Percentiles rank a stretch among this genome's conserved stretches.
These are phyloP conservation scores for Eupithecia vulgata DNA, from an alignment of 2,888 invertebrate species.

Conservation along the genomic window DNA sequence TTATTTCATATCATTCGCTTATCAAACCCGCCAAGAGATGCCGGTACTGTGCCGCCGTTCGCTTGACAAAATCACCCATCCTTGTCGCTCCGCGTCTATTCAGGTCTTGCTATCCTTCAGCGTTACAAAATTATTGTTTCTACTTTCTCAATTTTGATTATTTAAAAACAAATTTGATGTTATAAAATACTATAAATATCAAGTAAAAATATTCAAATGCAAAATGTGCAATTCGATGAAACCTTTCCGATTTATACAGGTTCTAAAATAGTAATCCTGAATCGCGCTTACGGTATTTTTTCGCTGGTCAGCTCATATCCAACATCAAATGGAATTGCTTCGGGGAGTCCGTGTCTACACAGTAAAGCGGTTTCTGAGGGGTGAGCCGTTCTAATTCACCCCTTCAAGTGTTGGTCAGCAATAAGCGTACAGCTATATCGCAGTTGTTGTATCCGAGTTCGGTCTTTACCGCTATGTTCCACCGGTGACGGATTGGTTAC, in stretches of 20 bases:
- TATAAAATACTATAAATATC: constrained; percentile 15
- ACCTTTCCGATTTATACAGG: neutral
- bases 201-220: constrained; percentile 8
- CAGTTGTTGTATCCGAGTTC: constrained; percentile 12
- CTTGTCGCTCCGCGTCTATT: constrained; percentile 24
- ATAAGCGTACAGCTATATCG: constrained; percentile 3
- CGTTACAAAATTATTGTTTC: constrained; percentile 9
- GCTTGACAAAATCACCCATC: constrained; percentile 22
- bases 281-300: constrained; percentile 54
- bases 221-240: constrained; percentile 15
- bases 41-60: constrained; percentile 42
- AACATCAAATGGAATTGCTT: fast-evolving
- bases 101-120: constrained; percentile 42
- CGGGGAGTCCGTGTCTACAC: constrained; percentile 65
- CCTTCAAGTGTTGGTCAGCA: constrained; percentile 35
- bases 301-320: constrained; percentile 44
- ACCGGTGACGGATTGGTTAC: neutral
- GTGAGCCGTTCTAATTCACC: constrained; percentile 53
- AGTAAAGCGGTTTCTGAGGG: constrained; percentile 51
- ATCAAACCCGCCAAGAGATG: constrained; percentile 47
- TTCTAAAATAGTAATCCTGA: constrained; percentile 33
- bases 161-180: neutral
- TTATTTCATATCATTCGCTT: constrained; percentile 22
- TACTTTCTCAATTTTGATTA: neutral
- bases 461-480: constrained; percentile 12